phyloP scores from a whole-genome alignment of 1,140 invertebrate species.

The Drosophila tristis region DNA sequence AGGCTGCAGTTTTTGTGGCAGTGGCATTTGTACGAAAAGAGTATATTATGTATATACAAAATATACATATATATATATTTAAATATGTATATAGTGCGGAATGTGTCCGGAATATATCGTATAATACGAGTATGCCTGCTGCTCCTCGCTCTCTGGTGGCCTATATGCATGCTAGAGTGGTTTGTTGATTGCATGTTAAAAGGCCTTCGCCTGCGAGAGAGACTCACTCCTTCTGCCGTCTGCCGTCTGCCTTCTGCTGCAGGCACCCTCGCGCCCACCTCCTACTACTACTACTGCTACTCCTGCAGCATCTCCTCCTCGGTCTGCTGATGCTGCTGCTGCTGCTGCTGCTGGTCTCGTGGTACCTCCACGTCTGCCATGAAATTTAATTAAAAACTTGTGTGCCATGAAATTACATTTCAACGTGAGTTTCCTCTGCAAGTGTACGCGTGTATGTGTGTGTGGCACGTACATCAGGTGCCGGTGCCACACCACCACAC shows the following conservation, averaged over 20 bases:
- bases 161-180: conserved; percentile 79
- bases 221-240: conserved; percentile 10
- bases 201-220: conserved; percentile 52
- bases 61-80: conserved; percentile 49
- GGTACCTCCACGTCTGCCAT: conserved; percentile 61
- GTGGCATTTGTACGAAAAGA: conserved; percentile 59
- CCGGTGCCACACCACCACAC: conserved; percentile 30
- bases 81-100: not conserved
- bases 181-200: conserved; percentile 82
- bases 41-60: conserved; percentile 40
- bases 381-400: conserved; percentile 83
- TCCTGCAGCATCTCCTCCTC: conserved; percentile 19
- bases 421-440: conserved; percentile 65
- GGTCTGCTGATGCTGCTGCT: conserved; percentile 20
- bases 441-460: conserved; percentile 24
- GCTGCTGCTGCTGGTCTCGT: conserved; percentile 22
- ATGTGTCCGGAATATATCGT: conserved; percentile 8
- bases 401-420: conserved; percentile 83
- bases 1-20: conserved; percentile 63
- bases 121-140: conserved; percentile 13
- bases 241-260: no score
- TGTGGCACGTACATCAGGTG: no score
- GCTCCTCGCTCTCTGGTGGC: conserved; percentile 28
- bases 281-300: conserved; percentile 11
- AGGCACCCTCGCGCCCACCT: not conserved